These are phyloP conservation scores for Carassius carassius DNA, from an alignment of 2,113 vertebrate genomes.

Conservation along the genomic window DNA sequence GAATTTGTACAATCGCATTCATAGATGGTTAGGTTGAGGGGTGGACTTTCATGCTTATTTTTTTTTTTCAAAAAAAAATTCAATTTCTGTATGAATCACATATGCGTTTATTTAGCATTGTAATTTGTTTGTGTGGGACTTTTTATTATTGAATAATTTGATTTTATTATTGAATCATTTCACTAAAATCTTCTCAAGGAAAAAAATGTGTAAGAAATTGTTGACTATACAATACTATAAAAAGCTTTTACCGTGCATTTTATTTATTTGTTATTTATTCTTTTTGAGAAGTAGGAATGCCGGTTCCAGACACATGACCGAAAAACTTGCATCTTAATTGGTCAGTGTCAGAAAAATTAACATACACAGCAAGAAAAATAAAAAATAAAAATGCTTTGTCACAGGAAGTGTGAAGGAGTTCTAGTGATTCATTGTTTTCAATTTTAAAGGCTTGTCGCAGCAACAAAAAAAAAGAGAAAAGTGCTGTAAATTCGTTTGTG, in stretches of 20 bases:
- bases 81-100: no score
- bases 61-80: no score
- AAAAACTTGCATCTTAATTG: not conserved
- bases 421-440: slow-evolving; percentile 6
- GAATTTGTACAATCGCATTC: not conserved
- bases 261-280: no score
- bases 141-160: no score
- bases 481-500: not conserved
- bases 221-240: no score
- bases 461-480: not conserved
- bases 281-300: no score
- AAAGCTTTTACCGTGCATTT: no score
- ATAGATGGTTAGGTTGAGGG: not conserved
- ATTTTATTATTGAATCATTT: not conserved
- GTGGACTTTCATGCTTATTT: not conserved
- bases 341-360: not conserved
- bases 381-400: not conserved
- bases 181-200: not conserved
- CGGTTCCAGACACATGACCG: not conserved
- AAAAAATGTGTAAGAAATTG: not conserved
- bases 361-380: not conserved
- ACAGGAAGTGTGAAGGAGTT: not conserved
- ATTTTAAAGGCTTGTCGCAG: not conserved
- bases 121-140: no score
- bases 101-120: not conserved